A percentile compares a stretch with the other conserved stretches of the same genome.
These are phyloP conservation scores for Microchrysa polita DNA, from an alignment of 2,888 invertebrate species.

Conservation along the genomic window DNA sequence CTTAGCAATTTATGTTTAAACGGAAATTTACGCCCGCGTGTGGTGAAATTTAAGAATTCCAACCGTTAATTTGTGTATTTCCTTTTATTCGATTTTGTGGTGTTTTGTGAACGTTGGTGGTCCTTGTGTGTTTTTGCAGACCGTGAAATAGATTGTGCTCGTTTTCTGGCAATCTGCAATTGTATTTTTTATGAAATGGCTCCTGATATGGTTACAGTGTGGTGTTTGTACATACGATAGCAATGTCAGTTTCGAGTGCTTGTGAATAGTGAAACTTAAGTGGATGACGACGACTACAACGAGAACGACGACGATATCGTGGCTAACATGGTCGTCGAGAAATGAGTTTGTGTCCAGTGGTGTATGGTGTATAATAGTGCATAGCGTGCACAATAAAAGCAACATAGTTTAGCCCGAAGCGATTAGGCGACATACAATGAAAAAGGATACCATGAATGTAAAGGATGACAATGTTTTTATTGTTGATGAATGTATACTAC, in stretches of 20 bases:
- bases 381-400: background rate
- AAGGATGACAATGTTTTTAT: constrained; percentile 3
- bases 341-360: background rate
- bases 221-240: too few relatives aligned
- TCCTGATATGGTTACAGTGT: too few relatives aligned
- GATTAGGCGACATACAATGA: background rate
- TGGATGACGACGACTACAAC: background rate
- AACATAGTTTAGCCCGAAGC: background rate
- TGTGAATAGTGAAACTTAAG: constrained; percentile 3
- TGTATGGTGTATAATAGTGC: background rate
- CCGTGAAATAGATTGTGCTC: background rate
- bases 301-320: too few relatives aligned
- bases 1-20: background rate
- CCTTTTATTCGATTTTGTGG: background rate
- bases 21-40: background rate
- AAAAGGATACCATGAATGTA: constrained; percentile 7
- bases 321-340: too few relatives aligned
- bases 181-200: too few relatives aligned
- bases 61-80: background rate
- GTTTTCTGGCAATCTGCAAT: background rate
- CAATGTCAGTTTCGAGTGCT: background rate
- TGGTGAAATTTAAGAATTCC: background rate
- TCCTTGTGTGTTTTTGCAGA: background rate
- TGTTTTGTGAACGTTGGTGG: background rate
- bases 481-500: too few relatives aligned